Evolutionary conservation across 2,888 invertebrate genomes (phyloP).

Genomic region (Aporophyla lueneburgensis): DNA sequence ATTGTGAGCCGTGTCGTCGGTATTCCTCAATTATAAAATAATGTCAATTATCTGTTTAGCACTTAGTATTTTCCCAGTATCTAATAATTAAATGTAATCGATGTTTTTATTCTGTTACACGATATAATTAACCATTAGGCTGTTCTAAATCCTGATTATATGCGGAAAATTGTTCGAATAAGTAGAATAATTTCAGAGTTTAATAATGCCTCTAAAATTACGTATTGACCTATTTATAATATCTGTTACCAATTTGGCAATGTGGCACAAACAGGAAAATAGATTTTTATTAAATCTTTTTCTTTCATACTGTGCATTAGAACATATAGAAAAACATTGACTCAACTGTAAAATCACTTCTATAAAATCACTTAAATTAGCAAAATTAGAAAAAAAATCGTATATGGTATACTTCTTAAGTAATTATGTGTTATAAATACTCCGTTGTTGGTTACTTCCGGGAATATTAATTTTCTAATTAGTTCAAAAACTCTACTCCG

Average conservation of each 20-base stretch:
- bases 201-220: neutral
- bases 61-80: conserved; percentile 6
- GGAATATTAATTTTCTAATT: neutral
- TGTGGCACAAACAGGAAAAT: conserved; percentile 4
- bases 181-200: neutral
- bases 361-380: too few species aligned
- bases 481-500: too few species aligned
- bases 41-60: neutral
- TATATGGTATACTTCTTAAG: too few species aligned
- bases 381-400: too few species aligned
- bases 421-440: neutral
- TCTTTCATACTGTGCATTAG: too few species aligned
- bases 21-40: conserved; percentile 44
- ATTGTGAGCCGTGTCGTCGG: conserved; percentile 9
- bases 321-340: too few species aligned
- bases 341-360: too few species aligned
- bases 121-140: neutral
- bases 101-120: conserved; percentile 3
- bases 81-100: conserved; percentile 6
- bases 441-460: too few species aligned
- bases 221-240: neutral
- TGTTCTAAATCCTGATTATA: neutral
- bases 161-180: conserved; percentile 15
- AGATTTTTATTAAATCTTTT: too few species aligned
- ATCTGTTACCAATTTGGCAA: neutral